Evolutionary conservation across 2,797 vertebrate species (phyloP), one percentile per base, ranked within the genome.

Genomic region (Eulemur albifrons): DNA sequence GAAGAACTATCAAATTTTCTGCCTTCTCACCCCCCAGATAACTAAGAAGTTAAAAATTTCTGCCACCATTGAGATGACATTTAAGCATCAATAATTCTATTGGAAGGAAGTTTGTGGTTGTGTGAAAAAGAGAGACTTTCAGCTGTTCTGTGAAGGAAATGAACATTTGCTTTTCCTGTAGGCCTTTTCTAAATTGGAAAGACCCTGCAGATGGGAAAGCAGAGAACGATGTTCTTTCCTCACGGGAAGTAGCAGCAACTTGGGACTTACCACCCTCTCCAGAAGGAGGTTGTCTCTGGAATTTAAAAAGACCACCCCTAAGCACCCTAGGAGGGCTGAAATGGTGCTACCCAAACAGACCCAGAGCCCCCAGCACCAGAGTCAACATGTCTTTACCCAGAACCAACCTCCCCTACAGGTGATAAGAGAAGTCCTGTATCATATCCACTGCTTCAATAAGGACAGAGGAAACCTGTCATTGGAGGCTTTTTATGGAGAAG

Each of bases 1-100:
- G 88, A 94, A 96, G 84, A 95, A 69, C 32, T 32, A 90, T 88
- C 81, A 88, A n/a, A 84, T 92, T 83, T 91, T 92, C 73, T 92
- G 52, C 63, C 50, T 93, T 75, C 18, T 52, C 81, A 52, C 79
- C 43, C 48, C 27, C 11, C 69, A 90, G 91, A 87, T 59, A 84
- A 87, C 13, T 40, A 45, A 77, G 63, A 93, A 85, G 35, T 93
- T 85, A 70, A 89, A 75, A 72, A 7, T 79, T 86, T 85, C 89
- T 92, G 70, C 70, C 61, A 80, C 40, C 32, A n/a, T 40, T 87
- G 94, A 92, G 94, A 93, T 83, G 94, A 88, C 76, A 91, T 92
- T 96, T 95, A 95, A 93, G 81, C 94, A 93, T 90, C 70, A 43
- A 70, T 77, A 83, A 90, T 70, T 89, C 69, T 72, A 59, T 54